These are phyloP conservation scores for Hydractinia echinata DNA, from an alignment of 30 jellyfish, hydroid and myxozoan genomes.

Conservation along the genomic window DNA sequence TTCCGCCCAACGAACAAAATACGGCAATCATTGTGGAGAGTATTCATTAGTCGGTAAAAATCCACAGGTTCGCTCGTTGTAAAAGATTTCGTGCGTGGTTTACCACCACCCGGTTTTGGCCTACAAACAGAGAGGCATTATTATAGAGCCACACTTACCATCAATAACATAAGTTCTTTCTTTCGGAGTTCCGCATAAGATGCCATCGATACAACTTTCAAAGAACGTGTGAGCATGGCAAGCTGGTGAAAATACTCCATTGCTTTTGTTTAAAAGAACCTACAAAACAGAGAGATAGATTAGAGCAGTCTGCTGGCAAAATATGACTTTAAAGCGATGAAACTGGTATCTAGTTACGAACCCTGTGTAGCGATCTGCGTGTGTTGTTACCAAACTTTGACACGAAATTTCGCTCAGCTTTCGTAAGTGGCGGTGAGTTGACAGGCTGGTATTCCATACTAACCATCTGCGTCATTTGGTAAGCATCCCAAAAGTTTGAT, in stretches of 20 bases:
- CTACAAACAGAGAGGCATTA: too few species aligned
- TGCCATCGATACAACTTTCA: constrained; percentile 77
- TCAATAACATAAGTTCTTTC: constrained; percentile 47
- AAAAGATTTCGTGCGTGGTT: too few species aligned
- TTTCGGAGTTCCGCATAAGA: constrained; percentile 72
- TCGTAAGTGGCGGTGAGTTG: constrained; percentile 72
- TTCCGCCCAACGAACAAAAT: too few species aligned
- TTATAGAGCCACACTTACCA: constrained; percentile 34
- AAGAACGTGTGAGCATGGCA: constrained; percentile 79
- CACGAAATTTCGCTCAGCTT: constrained; percentile 49
- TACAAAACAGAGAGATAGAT: constrained; percentile 8
- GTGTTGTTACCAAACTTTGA: constrained; percentile 75
- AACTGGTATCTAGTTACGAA: constrained; percentile 7
- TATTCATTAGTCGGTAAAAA: too few species aligned
- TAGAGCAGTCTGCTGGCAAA: constrained; percentile 8
- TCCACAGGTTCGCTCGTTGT: too few species aligned
- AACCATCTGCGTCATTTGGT: constrained; percentile 67
- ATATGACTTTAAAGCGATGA: not conserved
- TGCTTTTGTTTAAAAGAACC: constrained; percentile 43
- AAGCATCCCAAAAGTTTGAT: constrained; percentile 87
- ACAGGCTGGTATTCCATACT: constrained; percentile 45
- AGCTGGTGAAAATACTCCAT: constrained; percentile 93
- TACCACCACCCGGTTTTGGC: too few species aligned
- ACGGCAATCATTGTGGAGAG: too few species aligned
- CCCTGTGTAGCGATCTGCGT: constrained; percentile 56